Conservation (phyloP, 2,113 vertebrate species). For the Lagopus leucura region DNA sequence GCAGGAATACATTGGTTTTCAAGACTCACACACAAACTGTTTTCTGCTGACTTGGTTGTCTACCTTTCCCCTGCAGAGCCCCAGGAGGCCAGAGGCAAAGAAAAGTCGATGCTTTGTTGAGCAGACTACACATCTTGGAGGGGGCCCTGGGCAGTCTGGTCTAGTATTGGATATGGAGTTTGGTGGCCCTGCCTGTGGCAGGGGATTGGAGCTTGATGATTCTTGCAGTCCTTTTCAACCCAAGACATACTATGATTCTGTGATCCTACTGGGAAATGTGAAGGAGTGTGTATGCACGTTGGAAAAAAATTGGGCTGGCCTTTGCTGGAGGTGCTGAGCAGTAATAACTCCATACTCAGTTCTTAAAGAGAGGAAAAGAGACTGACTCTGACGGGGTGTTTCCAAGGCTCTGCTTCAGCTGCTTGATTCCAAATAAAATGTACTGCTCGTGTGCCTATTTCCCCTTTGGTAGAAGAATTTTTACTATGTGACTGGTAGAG, state of each 20-base stretch:
- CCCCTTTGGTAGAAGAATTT: not conserved
- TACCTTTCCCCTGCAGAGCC: too few relatives aligned
- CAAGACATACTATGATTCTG: too few relatives aligned
- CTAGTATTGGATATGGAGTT: too few relatives aligned
- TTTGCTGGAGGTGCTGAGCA: not conserved
- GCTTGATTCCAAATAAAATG: not conserved
- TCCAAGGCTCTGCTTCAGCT: not conserved
- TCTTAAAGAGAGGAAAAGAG: not conserved
- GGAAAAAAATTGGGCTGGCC: not conserved
- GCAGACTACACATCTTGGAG: too few relatives aligned
- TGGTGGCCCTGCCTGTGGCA: too few relatives aligned
- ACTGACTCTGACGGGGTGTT: not conserved
- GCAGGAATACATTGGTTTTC: not conserved
- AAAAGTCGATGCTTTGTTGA: too few relatives aligned
- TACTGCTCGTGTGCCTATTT: not conserved
- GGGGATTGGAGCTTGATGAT: too few relatives aligned
- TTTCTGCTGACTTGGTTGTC: not conserved
- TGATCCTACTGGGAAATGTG: too few relatives aligned
- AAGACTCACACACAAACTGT: not conserved
- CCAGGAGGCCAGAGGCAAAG: too few relatives aligned
- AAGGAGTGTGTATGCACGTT: not conserved
- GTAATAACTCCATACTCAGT: not conserved
- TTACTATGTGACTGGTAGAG: rapidly evolving
- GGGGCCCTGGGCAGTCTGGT: too few relatives aligned
- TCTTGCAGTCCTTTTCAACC: too few relatives aligned